Evolutionary conservation across 2,888 invertebrate species (phyloP), one percentile per base, ranked within the genome.

Genomic region (Agrotis puta): DNA sequence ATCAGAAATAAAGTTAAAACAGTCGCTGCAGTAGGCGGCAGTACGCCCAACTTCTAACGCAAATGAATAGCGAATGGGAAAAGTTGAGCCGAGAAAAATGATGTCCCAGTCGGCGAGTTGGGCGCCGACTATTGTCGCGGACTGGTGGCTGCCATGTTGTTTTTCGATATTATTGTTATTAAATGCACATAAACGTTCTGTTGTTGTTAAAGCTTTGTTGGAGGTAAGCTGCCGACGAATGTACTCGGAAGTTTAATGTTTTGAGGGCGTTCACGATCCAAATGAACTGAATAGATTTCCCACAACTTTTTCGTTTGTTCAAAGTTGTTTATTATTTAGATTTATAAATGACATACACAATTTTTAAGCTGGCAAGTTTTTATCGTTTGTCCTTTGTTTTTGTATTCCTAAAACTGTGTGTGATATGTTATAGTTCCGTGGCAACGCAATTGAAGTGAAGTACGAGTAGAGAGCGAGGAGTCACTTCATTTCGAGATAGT

Each of bases 1-100:
- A 95, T 95, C 96, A 95, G 94, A 94, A 95, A 95, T 95, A 95
- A 95, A 95, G 95, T 95, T 95, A 95, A 95, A 95, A 95, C 95
- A 95, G 95, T 95, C 94, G 92, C 92, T 94, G 95, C 95, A 95
- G 93, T 92, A 92, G 94, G 93, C 92, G 91, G 92, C 86, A 87
- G 92, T 88, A 94, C 93, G 95, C 83, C 91, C 91, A 96, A 95
- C 95, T 96, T 95, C 95, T 95, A 95, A 96, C 95, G 94, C 95
- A 95, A 95, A 96, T 96, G 96, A 96, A 96, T 95, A 96, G 94
- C 93, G 95, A 96, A 95, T 95, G 95, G 94, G 95, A 92, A 95
- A 96, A 96, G 96, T 96, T 96, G 92, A 88, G 90, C 88, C 88
- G 94, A 94, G 95, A 95, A 96, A 96, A 96, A 95, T 95, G 94